phyloP scores from a whole-genome alignment of 1,140 invertebrate species.

The Aphis gossypii region DNA sequence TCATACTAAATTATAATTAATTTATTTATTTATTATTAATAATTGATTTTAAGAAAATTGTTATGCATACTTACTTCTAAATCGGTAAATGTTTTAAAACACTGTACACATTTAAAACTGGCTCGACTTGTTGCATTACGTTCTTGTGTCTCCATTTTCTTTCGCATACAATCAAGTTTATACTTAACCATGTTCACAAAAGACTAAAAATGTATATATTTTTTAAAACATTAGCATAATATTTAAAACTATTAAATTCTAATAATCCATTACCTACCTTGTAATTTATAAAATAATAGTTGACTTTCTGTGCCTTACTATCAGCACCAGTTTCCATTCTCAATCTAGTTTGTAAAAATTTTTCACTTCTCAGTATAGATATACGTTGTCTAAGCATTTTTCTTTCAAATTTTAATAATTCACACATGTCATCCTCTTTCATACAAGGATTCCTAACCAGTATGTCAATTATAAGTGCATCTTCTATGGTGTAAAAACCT shows the following conservation, averaged over 20 bases:
- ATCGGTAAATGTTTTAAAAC: conserved; percentile 90
- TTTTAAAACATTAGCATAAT: neutral
- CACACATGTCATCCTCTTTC: conserved; percentile 96
- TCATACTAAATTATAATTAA: neutral
- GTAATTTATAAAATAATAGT: conserved; percentile 98
- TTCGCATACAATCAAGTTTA: conserved; percentile 93
- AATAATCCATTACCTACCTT: conserved; percentile 68
- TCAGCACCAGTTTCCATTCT: conserved; percentile 94
- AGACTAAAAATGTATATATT: conserved; percentile 66
- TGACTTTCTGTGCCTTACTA: conserved; percentile 95
- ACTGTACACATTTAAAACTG: conserved; percentile 92
- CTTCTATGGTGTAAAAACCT: conserved; percentile 93
- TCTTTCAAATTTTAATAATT: conserved; percentile 90
- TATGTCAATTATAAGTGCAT: conserved; percentile 94
- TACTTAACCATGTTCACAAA: conserved; percentile 98
- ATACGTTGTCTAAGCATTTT: conserved; percentile 91
- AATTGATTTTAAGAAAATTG: neutral
- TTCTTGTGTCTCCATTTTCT: conserved; percentile 94
- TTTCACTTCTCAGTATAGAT: conserved; percentile 86
- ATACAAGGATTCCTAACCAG: conserved; percentile 94
- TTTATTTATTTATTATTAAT: neutral
- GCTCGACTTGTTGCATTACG: conserved; percentile 92
- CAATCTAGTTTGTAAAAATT: conserved; percentile 90
- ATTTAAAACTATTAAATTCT: neutral
- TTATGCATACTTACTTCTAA: conserved; percentile 69